Evolutionary conservation across 1,140 invertebrate species (phyloP).

Genomic region (Drepana arcuata): DNA sequence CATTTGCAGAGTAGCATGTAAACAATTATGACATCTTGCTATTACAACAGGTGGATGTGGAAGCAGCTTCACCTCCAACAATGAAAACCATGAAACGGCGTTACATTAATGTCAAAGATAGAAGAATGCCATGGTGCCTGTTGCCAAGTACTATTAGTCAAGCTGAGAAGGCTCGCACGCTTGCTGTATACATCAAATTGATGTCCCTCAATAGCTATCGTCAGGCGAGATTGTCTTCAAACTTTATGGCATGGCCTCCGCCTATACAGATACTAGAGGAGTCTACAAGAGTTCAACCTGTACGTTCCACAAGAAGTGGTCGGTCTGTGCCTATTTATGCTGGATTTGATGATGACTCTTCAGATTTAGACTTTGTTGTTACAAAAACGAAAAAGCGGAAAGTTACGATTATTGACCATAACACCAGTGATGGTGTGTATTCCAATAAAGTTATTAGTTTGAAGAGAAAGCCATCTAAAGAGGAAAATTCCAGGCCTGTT

Average conservation of each 20-base stretch:
- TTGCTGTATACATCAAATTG: conserved; percentile 57
- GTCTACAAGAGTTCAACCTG: conserved; percentile 41
- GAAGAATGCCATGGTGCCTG: conserved; percentile 66
- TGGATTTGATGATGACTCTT: conserved; percentile 60
- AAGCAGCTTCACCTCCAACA: too few species aligned
- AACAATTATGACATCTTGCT: too few species aligned
- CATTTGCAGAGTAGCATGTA: too few species aligned
- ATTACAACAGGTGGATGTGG: too few species aligned
- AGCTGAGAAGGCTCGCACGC: conserved; percentile 48
- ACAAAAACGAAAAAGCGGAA: conserved; percentile 54
- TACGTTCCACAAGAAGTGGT: conserved; percentile 58
- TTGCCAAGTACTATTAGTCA: conserved; percentile 41
- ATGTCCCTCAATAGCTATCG: conserved; percentile 57
- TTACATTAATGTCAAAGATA: conserved; percentile 56
- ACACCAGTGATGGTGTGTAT: conserved; percentile 31
- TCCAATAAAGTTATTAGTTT: conserved; percentile 46
- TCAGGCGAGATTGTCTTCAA: conserved; percentile 43
- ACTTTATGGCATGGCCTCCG: conserved; percentile 46
- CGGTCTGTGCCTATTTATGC: conserved; percentile 52
- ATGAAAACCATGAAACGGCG: conserved; percentile 51
- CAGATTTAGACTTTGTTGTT: conserved; percentile 53
- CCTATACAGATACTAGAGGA: conserved; percentile 54
- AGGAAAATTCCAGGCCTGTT: conserved; percentile 36
- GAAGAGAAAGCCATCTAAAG: conserved; percentile 49
- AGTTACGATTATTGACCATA: conserved; percentile 44